Evolutionary conservation across 2,113 vertebrate species (phyloP), one percentile per base, ranked within the genome.

Genomic region (Chaetodon trifascialis): DNA sequence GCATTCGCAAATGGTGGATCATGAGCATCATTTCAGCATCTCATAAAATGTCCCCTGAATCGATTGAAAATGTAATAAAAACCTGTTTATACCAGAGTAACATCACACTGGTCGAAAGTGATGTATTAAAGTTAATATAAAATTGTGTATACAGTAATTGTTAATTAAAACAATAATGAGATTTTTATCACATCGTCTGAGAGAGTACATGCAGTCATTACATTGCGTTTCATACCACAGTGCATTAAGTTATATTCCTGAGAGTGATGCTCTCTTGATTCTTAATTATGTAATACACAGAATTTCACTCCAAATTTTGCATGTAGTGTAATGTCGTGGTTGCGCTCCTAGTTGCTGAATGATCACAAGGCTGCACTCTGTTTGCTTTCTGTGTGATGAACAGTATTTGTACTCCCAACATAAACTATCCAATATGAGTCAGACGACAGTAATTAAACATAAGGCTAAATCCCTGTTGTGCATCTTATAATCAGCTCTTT

Each of bases 1-100:
- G 52, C 52, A 51, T 77, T 82, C 36, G 58, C 40, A 62, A 25
- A 3, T 4, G n/a, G 15, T 38, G 5, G 11, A 76, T 69, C 62
- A 42, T 64, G 60, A 73, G 11, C 4, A 30, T 30, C n/a, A n/a
- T 56, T 56, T 40, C n/a, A 19, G 9, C 2, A 44, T 30, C 8
- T 71, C 16, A 11, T 21, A 62, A 62, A 38, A 40, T 63, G 36
- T 30, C 30, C 30, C 3, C 30, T 30, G 30, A 30, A 30, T 23
- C 30, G 58, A 16, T 36, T 36, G 34, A 51, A 49, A 67, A 11
- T 17, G 8, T 30, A 30, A 17, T 30, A n/a, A 47, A 47, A 4
- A 36, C 14, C 25, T 58, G 11, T 58, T 30, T 30, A 30, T 30
- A 30, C 30, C 30, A 30, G 30, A 30, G 30, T 3, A 30, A 30